A percentile compares a stretch with the other conserved stretches of the same genome.
phyloP scores from a whole-genome alignment of 2,113 vertebrate species.

The Scolopax mira region DNA sequence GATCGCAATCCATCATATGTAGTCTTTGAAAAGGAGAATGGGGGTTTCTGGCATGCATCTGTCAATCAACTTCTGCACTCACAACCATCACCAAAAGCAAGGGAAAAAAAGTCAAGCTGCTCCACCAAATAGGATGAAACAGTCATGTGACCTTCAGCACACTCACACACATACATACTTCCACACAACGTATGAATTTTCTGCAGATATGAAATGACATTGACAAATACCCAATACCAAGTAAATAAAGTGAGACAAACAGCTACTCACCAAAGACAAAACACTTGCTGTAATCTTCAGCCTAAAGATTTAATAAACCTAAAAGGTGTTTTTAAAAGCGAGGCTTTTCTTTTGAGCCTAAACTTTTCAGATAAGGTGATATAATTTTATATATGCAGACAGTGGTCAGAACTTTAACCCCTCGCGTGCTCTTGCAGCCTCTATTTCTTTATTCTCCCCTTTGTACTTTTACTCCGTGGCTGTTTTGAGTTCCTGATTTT shows the following conservation, averaged over 20 bases:
- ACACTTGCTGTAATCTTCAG: constrained; percentile 71
- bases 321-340: constrained; percentile 32
- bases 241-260: constrained; percentile 84
- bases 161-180: constrained; percentile 78
- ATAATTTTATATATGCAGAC: constrained; percentile 52
- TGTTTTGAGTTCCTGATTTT: neutral
- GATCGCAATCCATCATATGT: constrained; percentile 86
- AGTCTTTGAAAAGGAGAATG: constrained; percentile 85
- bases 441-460: neutral
- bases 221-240: constrained; percentile 85
- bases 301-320: constrained; percentile 69
- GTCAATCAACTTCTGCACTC: constrained; percentile 87
- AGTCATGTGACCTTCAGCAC: constrained; percentile 83
- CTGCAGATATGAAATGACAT: constrained; percentile 84
- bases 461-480: neutral
- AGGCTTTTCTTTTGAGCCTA: constrained; percentile 53
- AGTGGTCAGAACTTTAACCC: constrained; percentile 60
- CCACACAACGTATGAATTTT: constrained; percentile 80
- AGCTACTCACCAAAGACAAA: constrained; percentile 76
- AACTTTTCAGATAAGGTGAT: constrained; percentile 68
- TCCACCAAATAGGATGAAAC: constrained; percentile 84
- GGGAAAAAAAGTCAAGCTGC: constrained; percentile 82
- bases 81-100: constrained; percentile 86
- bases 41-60: constrained; percentile 85
- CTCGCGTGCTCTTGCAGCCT: neutral